Base-by-base conservation (phyloP, 2,888 invertebrate species). In the Cylloceria caligata region DNA sequence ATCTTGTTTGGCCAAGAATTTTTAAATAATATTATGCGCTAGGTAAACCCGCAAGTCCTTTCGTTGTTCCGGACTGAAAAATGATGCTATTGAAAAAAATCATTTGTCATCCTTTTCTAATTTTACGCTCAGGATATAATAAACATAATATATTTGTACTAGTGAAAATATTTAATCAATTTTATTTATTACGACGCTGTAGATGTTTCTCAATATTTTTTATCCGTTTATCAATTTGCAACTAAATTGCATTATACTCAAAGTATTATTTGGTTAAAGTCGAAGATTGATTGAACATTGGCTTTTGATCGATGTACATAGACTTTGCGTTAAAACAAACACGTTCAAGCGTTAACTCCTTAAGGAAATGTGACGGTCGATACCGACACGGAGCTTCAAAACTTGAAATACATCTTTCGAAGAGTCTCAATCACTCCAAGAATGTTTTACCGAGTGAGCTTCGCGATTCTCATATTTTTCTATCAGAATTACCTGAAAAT, bases 1-100 rank as follows among this genome's bases (percentile, higher is more conserved):
- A 39, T 19, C 42, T 64, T 30, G 64, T 64, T 60, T 60, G 16
- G 34, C 34, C 19, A 19, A 19, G 60, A 60, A 30, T 60, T 34
- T 36, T 34, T 34, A 16, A n/a, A 9, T 19, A 34, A 30, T 30
- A 57, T 16, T 57, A n/a, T 9, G 16, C 19, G 11, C 24, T 13
- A 3, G 30, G 19, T n/a, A 16, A 60, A 19, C 30, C 34, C 34
- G 11, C 30, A n/a, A 34, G 3, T 60, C 16, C 34, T 60, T 34
- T 30, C 60, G 19, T 7, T 16, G 16, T 34, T 19, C 1, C 36
- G 42, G 13, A 62, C 21, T 13, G 34, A 2, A 60, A 7, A 21
- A 39, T 39, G 24, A 21, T 24, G 64, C 64, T 42, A 24, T 64
- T 64, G 13, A 9, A 30, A 2, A n/a, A 57, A n/a, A 16, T 34